phyloP scores from a whole-genome alignment of 2,113 vertebrate species.

The Myrmecobius fasciatus region DNA sequence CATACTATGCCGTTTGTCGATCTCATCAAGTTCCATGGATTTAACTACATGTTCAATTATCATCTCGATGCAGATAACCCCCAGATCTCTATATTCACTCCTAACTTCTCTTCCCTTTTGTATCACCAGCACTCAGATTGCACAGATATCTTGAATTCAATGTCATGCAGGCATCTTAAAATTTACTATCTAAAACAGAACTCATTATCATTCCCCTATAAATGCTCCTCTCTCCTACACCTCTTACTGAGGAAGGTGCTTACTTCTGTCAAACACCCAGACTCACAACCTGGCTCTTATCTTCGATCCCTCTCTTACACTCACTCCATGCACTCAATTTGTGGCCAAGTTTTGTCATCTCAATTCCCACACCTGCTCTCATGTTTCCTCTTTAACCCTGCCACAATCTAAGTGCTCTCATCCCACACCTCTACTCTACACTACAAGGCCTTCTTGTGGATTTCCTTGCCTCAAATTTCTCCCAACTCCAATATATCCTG shows the following conservation, averaged over 20 bases:
- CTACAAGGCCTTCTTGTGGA: neutral
- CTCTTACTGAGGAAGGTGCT: neutral
- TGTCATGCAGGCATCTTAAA: neutral
- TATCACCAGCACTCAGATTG: too few species aligned
- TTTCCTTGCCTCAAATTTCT: neutral
- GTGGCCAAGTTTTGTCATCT: neutral
- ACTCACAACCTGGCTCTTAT: neutral
- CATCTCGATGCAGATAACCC: neutral
- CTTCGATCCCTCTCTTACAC: neutral
- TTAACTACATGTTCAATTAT: neutral
- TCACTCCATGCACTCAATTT: neutral
- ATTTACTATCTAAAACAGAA: neutral
- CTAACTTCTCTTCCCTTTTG: neutral
- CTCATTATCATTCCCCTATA: neutral
- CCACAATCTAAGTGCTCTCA: neutral
- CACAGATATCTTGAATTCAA: neutral
- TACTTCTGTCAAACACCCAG: neutral
- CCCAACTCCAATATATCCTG: neutral
- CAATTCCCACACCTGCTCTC: neutral
- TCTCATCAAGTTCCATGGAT: neutral
- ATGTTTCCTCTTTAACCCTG: neutral
- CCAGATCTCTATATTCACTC: neutral
- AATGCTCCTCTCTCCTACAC: neutral
- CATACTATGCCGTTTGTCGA: neutral
- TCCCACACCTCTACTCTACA: neutral